Base-by-base conservation (phyloP, 2,113 vertebrate species). In the Chrysochloris asiatica region DNA sequence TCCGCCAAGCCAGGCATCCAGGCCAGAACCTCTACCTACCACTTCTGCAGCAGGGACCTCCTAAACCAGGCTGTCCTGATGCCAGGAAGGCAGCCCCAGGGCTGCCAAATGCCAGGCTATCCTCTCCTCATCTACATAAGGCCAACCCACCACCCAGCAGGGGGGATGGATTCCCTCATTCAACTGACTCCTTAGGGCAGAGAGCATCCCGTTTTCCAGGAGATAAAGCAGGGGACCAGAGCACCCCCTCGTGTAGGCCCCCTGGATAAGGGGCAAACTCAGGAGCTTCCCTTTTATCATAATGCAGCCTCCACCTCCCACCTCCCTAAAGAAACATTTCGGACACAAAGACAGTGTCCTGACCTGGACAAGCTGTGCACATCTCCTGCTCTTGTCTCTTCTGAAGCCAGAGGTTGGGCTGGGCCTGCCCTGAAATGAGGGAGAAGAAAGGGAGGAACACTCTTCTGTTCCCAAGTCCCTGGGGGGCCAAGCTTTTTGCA, bases 401-500 rank as follows among this genome's bases (percentile, higher is more conserved):
- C 84, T 69, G 50, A 75, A 43, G 77, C 84, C 94, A 93, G 94
- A 24, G 96, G 95, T 91, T 84, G 84, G 94, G 96, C 96, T 95
- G 96, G 96, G 91, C 96, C 96, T 89, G 77, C 93, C 95, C 93
- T 92, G 86, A 79, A 21, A 19, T 33, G 43, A 77, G 88, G 52
- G 63, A 91, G 48, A 77, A 89, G 73, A 78, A 45, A 28, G 43
- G 81, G 84, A 82, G 86, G 76, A 69, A 59, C 47, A 30, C 30
- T 6, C 22, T 12, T 82, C 84, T 76, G 90, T 95, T 81, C 88
- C 93, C 1, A 4, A 88, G 88, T 95, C 95, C 90, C 96, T 95
- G 95, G 97, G 98, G 97, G 97, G 97, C 97, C 98, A 97, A 80
- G 95, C 69, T 95, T 96, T 61, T 94, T 93, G 95, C 87, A 78